Base-by-base conservation (phyloP, 1,140 invertebrate genomes). In the Drosophila ohnishii region DNA sequence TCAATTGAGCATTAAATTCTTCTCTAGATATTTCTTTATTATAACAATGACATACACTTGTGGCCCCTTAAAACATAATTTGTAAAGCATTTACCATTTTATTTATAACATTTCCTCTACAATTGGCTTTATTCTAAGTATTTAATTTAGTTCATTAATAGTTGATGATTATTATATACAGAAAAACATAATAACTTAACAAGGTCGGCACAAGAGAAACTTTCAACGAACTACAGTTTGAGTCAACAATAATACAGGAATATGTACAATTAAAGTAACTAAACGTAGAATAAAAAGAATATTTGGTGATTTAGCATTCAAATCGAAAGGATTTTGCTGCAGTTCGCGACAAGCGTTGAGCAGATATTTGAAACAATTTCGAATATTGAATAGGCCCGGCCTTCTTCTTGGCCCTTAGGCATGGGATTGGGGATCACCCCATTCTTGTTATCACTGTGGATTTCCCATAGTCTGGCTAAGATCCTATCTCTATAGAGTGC, bases 261-360 rank as follows among this genome's bases (percentile, higher is more conserved):
- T 64, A 53, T 61, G n/a, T 28, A 37, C 37, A 63, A 47, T 50
- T 70, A 55, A 35, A 47, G 28, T 48, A n/a, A 69, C 55, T 71
- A 62, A 75, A 62, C 62, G 69, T 82, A 87, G 28, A 58, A 45
- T 25, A 73, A 28, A 73, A 37, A 37, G 34, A 55, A 88, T 87
- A 80, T 88, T 88, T 87, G 83, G 83, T 76, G 50, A 62, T 79
- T 87, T 83, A 87, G 83, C 84, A 59, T 87, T 56, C 37, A 71
- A 73, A 60, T 67, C 63, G 35, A 70, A 75, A 9, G 14, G n/a
- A 28, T 25, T 56, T 35, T 32, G 42, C 44, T 37, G 66, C 25
- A 53, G 16, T 25, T 37, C 28, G 60, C n/a, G 10, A 50, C 10
- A 37, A 35, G 22, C 48, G 37, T 16, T 61, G 37, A 74, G 59